Base-by-base conservation (phyloP, 2,888 invertebrate species). In the Tromatobia lineatoria region DNA sequence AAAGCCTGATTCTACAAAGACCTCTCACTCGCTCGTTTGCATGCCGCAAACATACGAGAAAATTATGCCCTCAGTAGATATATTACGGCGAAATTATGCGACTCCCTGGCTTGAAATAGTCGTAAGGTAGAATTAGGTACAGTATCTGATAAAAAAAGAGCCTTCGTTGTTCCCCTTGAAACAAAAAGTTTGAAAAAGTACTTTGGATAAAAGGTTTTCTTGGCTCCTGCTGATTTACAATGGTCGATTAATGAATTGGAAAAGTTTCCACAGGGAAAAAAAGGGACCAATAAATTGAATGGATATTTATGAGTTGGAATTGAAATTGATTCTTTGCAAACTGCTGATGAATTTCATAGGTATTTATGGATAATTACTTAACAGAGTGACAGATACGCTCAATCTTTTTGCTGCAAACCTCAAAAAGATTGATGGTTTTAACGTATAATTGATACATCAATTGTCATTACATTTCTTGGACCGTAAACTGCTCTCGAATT, bases 31-130 rank as follows among this genome's bases (percentile, higher is more conserved):
- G 54, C 52, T 69, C 64, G 52, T 75, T 81, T 70, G 69, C 75
- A 64, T 75, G 29, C 25, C 54, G 61, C 52, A 70, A 54, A 71
- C 52, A 70, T 45, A 71, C 70, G 75, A 71, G 69, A 54, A 76
- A 81, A 70, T 81, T 57, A 76, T 81, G 70, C 42, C 50, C 29
- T 20, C 7, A 4, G 69, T 25, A 13, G 11, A 23, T 61, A 67
- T 57, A 45, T 77, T 52, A 38, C 38, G 42, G 71, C 29, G 34
- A 64, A 64, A 78, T 78, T 61, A 78, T 42, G 29, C 34, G n/a
- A 23, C 29, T 20, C n/a, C 34, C 8, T 10, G 8, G 38, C 38
- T 38, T 10, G 38, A 7, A 38, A 10, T 38, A 38, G 10, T 38
- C 10, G 38, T 1, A 10, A 10, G 38, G 38, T 38, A 38, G 38